Evolutionary conservation across 2,888 invertebrate genomes (phyloP).

Genomic region (Drosophila pseudotakahashii): DNA sequence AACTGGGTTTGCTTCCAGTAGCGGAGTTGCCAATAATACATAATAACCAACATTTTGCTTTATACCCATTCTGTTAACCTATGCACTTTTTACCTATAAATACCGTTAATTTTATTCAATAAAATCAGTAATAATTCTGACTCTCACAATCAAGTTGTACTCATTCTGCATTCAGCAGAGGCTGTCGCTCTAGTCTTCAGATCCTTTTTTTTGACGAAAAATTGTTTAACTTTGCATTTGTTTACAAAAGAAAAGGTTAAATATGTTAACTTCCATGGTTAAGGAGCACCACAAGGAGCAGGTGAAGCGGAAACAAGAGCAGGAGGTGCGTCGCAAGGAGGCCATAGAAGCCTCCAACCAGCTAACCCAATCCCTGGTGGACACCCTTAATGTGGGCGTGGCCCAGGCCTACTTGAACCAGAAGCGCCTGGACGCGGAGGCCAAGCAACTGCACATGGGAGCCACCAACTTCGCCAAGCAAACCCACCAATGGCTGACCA

Average conservation of each 20-base stretch:
- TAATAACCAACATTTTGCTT: too few species aligned
- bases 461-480: conserved; percentile 98
- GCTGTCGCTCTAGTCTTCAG: too few species aligned
- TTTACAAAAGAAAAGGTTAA: conserved; percentile 58
- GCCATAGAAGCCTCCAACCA: conserved; percentile 96
- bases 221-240: not conserved
- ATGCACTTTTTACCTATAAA: too few species aligned
- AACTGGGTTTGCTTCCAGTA: too few species aligned
- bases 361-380: conserved; percentile 96
- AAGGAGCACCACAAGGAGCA: conserved; percentile 88
- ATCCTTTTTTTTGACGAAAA: conserved; percentile 20
- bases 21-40: too few species aligned
- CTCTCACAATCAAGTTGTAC: too few species aligned
- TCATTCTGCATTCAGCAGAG: too few species aligned
- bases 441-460: conserved; percentile 96
- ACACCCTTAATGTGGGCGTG: conserved; percentile 98
- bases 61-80: too few species aligned
- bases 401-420: conserved; percentile 99
- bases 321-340: conserved; percentile 96
- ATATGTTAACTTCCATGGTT: conserved; percentile 86
- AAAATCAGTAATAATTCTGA: too few species aligned
- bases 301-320: conserved; percentile 90
- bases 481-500: conserved; percentile 97
- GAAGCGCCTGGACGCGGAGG: conserved; percentile 98
- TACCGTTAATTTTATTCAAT: too few species aligned